Evolutionary conservation across 1,140 invertebrate species (phyloP), one percentile per base, ranked within the genome.

Genomic region (Maconellicoccus hirsutus): DNA sequence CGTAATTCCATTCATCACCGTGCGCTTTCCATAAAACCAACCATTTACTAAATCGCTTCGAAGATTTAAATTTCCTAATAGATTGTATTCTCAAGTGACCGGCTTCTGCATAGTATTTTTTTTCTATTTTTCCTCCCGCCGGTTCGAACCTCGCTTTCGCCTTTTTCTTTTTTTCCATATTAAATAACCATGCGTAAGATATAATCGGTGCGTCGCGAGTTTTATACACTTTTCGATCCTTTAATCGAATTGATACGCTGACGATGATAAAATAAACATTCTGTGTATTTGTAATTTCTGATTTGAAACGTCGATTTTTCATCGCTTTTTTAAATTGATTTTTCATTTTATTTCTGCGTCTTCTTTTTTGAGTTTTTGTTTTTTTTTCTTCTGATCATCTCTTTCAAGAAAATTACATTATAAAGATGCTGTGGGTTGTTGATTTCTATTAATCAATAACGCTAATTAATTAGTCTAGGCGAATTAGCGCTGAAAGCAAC

Each of bases 41-140:
- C 42, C 42, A 52, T 52, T 52, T 52, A 52, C 42, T 52, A 52
- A 52, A 52, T 52, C 42, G 42, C 42, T 52, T 52, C 10, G 6
- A 52, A 52, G 42, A 52, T 52, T 52, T 52, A 52, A 52, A 52
- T 52, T 52, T 52, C 42, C 42, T 52, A 52, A 52, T 52, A 52
- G 42, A 52, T 52, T 52, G 42, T 52, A 52, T 52, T 52, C 42
- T 52, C 42, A 52, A 52, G 42, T 19, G 42, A 19, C 42, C 42
- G 42, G 42, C 42, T 52, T 52, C 42, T 52, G n/a, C n/a, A n/a
- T n/a, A 52, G 42, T 52, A 16, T 52, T 52, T 52, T 52, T 52
- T 52, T 16, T 16, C n/a, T 16, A 8, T 19, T 52, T 52, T 16
- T 52, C n/a, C n/a, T 52, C 42, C 10, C n/a, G 6, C 16, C n/a